Evolutionary conservation across 2,797 vertebrate genomes (phyloP).

Genomic region (Telmatherina bonti): DNA sequence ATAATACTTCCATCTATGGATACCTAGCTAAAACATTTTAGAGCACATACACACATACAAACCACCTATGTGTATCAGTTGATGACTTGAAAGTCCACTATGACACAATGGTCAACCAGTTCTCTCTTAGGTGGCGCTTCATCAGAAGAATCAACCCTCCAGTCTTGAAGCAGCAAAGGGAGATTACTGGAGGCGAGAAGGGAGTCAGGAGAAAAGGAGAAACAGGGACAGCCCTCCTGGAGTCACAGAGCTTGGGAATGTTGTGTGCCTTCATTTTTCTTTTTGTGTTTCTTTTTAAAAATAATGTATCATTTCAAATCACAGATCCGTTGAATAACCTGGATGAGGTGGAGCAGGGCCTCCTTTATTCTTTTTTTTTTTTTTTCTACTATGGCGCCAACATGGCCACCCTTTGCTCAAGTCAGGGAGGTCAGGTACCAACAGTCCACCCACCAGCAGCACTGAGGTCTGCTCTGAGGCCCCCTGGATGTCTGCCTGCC

Average conservation of each 20-base stretch:
- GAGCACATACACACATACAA: constrained; percentile 78
- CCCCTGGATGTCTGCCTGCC: constrained; percentile 49
- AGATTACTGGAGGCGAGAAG: constrained; percentile 46
- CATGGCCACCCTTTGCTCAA: constrained; percentile 53
- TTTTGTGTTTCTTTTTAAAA: constrained; percentile 60
- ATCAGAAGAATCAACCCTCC: constrained; percentile 58
- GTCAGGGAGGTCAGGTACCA: constrained; percentile 64
- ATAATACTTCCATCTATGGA: constrained; percentile 86
- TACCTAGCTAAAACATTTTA: constrained; percentile 80
- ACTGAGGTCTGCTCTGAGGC: constrained; percentile 63
- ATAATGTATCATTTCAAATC: constrained; percentile 78
- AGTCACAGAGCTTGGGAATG: constrained; percentile 80
- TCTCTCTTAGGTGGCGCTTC: constrained; percentile 54
- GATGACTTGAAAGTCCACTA: constrained; percentile 77
- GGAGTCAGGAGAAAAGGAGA: constrained; percentile 6
- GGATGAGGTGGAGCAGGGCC: constrained; percentile 83
- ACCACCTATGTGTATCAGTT: constrained; percentile 81
- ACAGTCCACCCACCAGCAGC: constrained; percentile 55
- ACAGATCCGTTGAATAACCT: constrained; percentile 79
- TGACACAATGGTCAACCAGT: constrained; percentile 44
- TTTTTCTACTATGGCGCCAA: constrained; percentile 59
- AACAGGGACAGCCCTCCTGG: constrained; percentile 55
- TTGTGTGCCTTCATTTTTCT: constrained; percentile 79
- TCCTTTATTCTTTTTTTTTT: neutral
- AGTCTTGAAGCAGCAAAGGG: constrained; percentile 72